A percentile compares a stretch with the other conserved stretches of the same genome.
phyloP scores from a whole-genome alignment of 2,797 vertebrate species.

The Clarias laeviceps region DNA sequence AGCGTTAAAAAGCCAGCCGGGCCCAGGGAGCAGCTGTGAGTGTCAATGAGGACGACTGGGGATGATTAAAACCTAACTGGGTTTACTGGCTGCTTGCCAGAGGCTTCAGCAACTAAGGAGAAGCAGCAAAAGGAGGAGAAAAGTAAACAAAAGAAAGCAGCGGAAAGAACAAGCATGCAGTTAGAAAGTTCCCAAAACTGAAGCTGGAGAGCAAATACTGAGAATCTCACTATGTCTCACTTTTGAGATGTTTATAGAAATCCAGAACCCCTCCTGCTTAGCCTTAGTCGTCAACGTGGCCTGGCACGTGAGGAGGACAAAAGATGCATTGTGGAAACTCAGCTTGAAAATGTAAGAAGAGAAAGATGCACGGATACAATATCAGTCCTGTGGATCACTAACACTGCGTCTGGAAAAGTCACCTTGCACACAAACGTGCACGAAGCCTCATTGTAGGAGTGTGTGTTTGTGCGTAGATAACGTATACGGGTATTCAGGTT shows the following conservation, averaged over 20 bases:
- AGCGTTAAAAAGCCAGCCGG: constrained; percentile 17
- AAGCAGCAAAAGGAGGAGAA: not conserved
- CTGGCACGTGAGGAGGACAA: constrained; percentile 41
- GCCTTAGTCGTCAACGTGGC: not conserved
- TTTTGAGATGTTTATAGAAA: constrained; percentile 13
- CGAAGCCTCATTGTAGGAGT: not conserved
- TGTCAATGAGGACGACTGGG: constrained; percentile 29
- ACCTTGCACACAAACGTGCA: constrained; percentile 24
- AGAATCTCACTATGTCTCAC: constrained; percentile 11
- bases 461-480: not conserved
- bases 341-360: constrained; percentile 44
- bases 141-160: constrained; percentile 13
- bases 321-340: constrained; percentile 37
- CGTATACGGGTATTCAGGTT: not conserved
- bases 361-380: constrained; percentile 38
- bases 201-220: not conserved
- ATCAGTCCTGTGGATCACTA: constrained; percentile 23
- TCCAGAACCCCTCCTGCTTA: not conserved
- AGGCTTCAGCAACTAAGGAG: not conserved
- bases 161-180: not conserved
- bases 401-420: constrained; percentile 42
- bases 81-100: constrained; percentile 26
- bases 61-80: constrained; percentile 32
- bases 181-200: constrained; percentile 47
- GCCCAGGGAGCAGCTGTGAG: constrained; percentile 28